phyloP scores from a whole-genome alignment of 1,140 invertebrate species.

The Drosophila bocqueti region DNA sequence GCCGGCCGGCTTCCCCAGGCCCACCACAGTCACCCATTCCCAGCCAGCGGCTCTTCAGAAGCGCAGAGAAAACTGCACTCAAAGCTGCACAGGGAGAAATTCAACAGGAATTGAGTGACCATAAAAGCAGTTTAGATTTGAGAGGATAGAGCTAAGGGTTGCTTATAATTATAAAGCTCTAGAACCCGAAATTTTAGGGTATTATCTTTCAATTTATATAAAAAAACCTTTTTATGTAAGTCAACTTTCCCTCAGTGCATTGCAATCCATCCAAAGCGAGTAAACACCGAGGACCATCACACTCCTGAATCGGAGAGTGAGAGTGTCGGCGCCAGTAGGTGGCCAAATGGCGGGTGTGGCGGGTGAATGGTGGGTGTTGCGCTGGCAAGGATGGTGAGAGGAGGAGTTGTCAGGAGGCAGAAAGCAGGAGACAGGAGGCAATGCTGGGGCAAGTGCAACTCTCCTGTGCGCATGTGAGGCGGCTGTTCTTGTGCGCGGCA shows the following conservation, averaged over 20 bases:
- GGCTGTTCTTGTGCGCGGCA: constrained; percentile 11
- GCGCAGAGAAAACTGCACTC: constrained; percentile 72
- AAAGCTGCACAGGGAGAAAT: not conserved
- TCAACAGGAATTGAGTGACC: not conserved
- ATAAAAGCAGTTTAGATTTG: not conserved
- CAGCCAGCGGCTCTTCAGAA: constrained; percentile 3
- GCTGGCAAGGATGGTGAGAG: not conserved
- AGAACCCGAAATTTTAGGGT: not conserved
- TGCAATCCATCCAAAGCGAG: constrained; percentile 52
- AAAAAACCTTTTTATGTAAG: not conserved
- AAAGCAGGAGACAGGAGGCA: not conserved
- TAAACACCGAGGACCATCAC: constrained; percentile 61
- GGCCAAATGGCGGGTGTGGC: constrained; percentile 1
- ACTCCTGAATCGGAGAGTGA: constrained; percentile 42
- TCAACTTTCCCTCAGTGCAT: constrained; percentile 4
- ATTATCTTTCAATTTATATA: not conserved
- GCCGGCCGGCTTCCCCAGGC: constrained; percentile 6
- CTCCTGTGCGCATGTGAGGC: constrained; percentile 36
- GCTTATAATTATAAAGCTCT: not conserved
- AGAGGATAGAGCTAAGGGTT: not conserved
- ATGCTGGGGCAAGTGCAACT: constrained; percentile 50
- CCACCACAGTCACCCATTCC: not conserved
- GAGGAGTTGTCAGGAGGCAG: not conserved
- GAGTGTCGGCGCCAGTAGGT: constrained; percentile 30
- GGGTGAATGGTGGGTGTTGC: constrained; percentile 1